Evolutionary conservation across 1,140 invertebrate genomes (phyloP), one percentile per base, ranked within the genome.

Genomic region (Calliphora vicina): DNA sequence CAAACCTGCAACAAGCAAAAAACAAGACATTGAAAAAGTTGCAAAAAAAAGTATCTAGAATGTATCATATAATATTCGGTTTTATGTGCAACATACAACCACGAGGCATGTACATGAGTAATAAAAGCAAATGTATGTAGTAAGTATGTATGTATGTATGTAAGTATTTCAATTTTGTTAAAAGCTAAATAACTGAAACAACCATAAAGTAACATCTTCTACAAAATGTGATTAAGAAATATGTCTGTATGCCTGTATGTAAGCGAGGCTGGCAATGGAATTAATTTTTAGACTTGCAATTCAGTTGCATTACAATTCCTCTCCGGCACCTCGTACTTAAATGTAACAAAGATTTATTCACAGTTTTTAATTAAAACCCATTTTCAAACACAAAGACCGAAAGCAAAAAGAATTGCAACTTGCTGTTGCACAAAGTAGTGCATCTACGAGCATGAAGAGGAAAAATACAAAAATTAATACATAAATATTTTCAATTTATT

Each of bases 1-100:
- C 26, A 99, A 92, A 72, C 97, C 90, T 91, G 84, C 76, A 83
- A 85, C 3, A 20, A 27, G 71, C 35, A 15, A n/a, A 8, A 71
- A 82, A 81, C 29, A 80, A 57, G 17, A 76, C 8, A 23, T 15
- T 25, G 42, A 23, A 20, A 26, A 35, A 8, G 43, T 43, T 29
- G 81, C 20, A 82, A 26, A 35, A 25, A 67, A 23, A 67, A 67
- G n/a, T 25, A n/a, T 29, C 12, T 8, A 57, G 57, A 80, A 57
- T 26, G 45, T 80, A 26, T 42, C 35, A 43, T 50, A 50, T 35
- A 35, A 35, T 35, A 35, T 35, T 35, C 23, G 20, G n/a, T 67
- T 67, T 57, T 67, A 67, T 67, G 61, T 67, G 61, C 61, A 67
- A 23, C 61, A 67, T 43, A 12, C 15, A 42, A n/a, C 13, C 2